phyloP scores from a whole-genome alignment of 2,113 vertebrate genomes.

The Proteles cristata region DNA sequence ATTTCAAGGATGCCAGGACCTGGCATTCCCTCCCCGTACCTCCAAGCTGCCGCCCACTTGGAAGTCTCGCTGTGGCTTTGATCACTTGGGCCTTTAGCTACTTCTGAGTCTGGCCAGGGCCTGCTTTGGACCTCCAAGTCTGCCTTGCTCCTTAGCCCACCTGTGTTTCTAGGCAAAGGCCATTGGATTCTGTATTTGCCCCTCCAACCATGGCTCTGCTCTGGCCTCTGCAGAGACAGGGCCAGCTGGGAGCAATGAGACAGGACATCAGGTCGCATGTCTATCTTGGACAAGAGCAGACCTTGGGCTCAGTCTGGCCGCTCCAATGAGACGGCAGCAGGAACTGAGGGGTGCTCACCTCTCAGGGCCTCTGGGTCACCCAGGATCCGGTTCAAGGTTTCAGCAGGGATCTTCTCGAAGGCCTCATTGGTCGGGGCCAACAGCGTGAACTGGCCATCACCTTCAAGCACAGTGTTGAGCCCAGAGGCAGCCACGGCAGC shows the following conservation, averaged over 20 bases:
- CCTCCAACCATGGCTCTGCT: background rate
- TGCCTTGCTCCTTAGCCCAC: background rate
- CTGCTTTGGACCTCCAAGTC: background rate
- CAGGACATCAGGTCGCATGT: background rate
- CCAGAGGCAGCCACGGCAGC: constrained; percentile 94
- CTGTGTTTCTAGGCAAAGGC: background rate
- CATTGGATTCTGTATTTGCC: background rate
- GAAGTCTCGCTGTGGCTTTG: background rate
- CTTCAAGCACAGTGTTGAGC: constrained; percentile 91
- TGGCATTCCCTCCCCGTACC: background rate
- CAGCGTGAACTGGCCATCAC: constrained; percentile 93
- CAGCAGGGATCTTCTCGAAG: constrained; percentile 95
- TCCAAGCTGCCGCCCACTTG: background rate
- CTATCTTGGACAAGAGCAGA: background rate
- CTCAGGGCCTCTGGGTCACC: constrained; percentile 95
- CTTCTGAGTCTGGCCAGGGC: background rate
- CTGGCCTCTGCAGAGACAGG: background rate
- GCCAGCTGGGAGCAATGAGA: background rate
- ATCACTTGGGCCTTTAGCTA: background rate
- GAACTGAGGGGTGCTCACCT: constrained; percentile 85
- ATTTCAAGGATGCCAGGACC: background rate
- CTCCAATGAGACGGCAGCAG: background rate
- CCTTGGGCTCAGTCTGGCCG: background rate
- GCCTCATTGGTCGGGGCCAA: constrained; percentile 97
- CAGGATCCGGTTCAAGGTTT: constrained; percentile 94